These are phyloP conservation scores for Aptenodytes forsteri DNA, from an alignment of 2,113 vertebrate species.

Conservation along the genomic window DNA sequence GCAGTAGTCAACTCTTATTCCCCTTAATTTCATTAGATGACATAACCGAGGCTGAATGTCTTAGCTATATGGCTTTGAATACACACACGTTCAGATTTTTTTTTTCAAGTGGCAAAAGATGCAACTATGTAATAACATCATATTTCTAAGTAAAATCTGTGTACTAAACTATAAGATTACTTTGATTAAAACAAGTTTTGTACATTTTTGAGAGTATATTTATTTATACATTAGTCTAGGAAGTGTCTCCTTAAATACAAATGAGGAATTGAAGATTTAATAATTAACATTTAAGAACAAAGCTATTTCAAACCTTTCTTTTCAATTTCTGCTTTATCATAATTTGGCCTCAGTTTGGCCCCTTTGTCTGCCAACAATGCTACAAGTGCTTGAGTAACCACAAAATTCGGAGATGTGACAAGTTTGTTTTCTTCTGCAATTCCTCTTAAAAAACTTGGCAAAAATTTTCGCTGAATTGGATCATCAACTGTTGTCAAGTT, in stretches of 20 bases:
- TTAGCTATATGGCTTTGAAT: not conserved
- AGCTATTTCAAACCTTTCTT: slow-evolving; percentile 86
- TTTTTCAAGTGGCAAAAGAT: not conserved
- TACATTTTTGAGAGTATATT: not conserved
- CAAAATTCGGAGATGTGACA: slow-evolving; percentile 95
- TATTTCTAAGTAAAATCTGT: not conserved
- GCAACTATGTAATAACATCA: not conserved
- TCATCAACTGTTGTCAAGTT: slow-evolving; percentile 96
- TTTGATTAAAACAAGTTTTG: not conserved
- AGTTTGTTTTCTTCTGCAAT: slow-evolving; percentile 97
- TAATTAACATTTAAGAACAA: not conserved
- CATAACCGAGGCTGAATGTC: not conserved
- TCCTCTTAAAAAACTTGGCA: slow-evolving; percentile 93
- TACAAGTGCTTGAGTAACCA: slow-evolving; percentile 96
- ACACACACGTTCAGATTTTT: rapidly evolving
- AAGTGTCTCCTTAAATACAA: not conserved
- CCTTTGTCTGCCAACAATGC: slow-evolving; percentile 95
- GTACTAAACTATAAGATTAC: not conserved
- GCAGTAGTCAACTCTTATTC: not conserved
- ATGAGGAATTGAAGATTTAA: not conserved
- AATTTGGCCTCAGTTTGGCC: slow-evolving; percentile 87
- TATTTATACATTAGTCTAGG: not conserved
- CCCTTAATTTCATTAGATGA: not conserved
- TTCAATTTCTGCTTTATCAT: slow-evolving; percentile 93
- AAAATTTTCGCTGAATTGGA: slow-evolving; percentile 94